Evolutionary conservation across 2,888 invertebrate species (phyloP), one percentile per base, ranked within the genome.

Genomic region (Punctoribates punctum): DNA sequence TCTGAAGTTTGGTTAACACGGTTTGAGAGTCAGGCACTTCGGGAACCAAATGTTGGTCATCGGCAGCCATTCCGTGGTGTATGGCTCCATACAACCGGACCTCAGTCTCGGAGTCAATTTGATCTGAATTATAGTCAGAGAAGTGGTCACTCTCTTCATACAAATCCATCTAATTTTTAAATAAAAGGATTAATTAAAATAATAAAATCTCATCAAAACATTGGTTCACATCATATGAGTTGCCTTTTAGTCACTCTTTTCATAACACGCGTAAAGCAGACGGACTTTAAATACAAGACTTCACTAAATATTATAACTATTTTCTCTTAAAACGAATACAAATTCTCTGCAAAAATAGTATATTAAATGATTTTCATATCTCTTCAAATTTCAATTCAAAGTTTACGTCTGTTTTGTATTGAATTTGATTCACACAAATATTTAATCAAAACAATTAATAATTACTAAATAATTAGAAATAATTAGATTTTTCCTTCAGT

Each of bases 61-160:
- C 65, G 34, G 23, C 2, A n/a, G 17, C 29, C 4, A 38, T 11
- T n/a, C 20, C n/a, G 48, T 72, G 72, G 48, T 72, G 72, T 20
- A 72, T 72, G 20, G 72, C 46, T 25, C 72, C 72, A 25, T 72
- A 72, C 48, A 72, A 17, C 23, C 11, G 15, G 15, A 48, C 48
- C n/a, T 72, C 72, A 48, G 20, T 20, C 9, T 72, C 72, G 15
- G 72, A 72, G 27, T 48, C 46, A 9, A 72, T 48, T 72, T 72
- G 27, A 48, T 72, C 72, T 9, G 72, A 72, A 48, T 72, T 46
- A 15, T 72, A 72, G 72, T 20, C 46, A 3, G 17, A 38, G 13
- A 13, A n/a, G 20, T 38, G n/a, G 1, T 72, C 72, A 27, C 72
- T 72, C 6, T 72, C 72, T 9, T 20, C 20, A 3, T 4, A 25